These are phyloP conservation scores for Aldrovandia affinis DNA, from an alignment of 2,797 vertebrate genomes.

Conservation along the genomic window DNA sequence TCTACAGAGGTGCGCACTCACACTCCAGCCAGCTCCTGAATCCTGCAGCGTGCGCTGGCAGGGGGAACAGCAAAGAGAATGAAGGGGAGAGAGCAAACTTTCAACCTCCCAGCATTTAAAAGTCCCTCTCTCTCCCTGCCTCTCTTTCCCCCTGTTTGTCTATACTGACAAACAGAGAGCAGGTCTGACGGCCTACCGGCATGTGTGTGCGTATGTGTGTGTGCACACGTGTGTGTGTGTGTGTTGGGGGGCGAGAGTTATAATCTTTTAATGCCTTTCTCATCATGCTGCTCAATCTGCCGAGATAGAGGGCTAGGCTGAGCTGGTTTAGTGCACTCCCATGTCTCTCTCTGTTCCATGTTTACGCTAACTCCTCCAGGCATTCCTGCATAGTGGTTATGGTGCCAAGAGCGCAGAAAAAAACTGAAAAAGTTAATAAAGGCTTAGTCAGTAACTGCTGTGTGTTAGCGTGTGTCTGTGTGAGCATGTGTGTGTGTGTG, in stretches of 20 bases:
- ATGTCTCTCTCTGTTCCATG: neutral
- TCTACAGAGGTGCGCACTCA: conserved; percentile 60
- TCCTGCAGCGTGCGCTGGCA: conserved; percentile 79
- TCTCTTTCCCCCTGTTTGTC: conserved; percentile 32
- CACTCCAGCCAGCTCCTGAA: conserved; percentile 84
- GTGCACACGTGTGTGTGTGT: neutral
- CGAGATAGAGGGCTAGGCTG: neutral
- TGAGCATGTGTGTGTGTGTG: no score
- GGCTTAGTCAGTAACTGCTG: no score
- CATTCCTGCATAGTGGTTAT: neutral
- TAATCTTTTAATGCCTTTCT: neutral
- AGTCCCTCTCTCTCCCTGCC: conserved; percentile 65
- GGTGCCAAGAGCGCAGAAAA: neutral
- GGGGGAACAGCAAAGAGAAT: conserved; percentile 89
- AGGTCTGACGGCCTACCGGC: conserved; percentile 34
- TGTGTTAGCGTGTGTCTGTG: neutral
- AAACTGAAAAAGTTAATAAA: neutral
- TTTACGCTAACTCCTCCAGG: neutral
- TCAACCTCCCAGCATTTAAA: conserved; percentile 81
- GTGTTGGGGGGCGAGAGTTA: neutral
- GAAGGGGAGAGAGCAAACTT: conserved; percentile 70
- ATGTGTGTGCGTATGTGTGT: conserved; percentile 34
- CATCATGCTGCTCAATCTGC: neutral
- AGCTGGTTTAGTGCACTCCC: neutral
- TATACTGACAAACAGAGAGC: conserved; percentile 47